phyloP scores from a whole-genome alignment of 2,888 invertebrate genomes.

The Amorpha juglandis region DNA sequence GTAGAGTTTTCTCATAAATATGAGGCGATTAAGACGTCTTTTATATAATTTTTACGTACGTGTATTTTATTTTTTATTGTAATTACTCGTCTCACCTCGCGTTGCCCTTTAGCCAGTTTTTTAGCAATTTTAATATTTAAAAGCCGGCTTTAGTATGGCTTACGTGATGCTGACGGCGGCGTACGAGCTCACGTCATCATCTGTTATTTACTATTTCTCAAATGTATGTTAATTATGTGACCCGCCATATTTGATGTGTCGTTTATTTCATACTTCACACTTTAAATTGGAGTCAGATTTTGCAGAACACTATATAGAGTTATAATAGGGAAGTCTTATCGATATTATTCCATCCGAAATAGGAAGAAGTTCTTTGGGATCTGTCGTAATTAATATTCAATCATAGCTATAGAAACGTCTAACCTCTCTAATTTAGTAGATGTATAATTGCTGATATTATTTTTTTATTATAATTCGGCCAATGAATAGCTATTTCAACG shows the following conservation, averaged over 20 bases:
- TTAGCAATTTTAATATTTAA: conserved; percentile 6
- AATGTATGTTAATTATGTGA: conserved; percentile 23
- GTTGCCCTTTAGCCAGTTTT: neutral
- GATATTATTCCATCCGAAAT: no score
- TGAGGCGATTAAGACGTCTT: no score
- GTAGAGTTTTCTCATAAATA: no score
- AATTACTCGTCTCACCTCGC: neutral
- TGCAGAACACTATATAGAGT: neutral
- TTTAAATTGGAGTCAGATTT: neutral
- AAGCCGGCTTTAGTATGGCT: conserved; percentile 11
- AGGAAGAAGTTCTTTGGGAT: no score
- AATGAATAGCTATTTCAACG: no score
- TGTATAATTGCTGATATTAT: no score
- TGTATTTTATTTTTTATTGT: neutral
- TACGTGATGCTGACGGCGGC: conserved; percentile 18
- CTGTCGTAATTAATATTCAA: no score
- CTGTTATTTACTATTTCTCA: conserved; percentile 26
- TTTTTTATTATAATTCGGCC: no score
- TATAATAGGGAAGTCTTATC: neutral
- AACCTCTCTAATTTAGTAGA: no score
- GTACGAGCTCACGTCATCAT: conserved; percentile 26
- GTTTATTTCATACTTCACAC: conserved; percentile 24
- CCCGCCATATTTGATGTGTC: conserved; percentile 25
- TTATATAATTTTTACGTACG: no score
- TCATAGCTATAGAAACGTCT: no score